These are phyloP conservation scores for Apoderus coryli DNA, from an alignment of 2,888 invertebrate genomes.

Conservation along the genomic window DNA sequence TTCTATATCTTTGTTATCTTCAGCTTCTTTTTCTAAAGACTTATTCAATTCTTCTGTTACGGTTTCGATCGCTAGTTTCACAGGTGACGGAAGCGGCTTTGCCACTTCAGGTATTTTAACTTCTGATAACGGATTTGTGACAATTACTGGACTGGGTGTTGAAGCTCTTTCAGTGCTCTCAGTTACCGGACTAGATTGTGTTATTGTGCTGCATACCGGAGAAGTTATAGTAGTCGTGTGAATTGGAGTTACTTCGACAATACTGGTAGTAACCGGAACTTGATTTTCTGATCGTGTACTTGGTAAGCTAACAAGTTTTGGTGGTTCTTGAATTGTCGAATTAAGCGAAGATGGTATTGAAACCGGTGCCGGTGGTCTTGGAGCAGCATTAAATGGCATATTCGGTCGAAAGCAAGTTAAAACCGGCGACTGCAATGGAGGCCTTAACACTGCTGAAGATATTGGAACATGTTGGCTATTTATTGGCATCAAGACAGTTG, in stretches of 20 bases:
- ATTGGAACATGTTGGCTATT: slow-evolving; percentile 6
- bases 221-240: too few relatives aligned
- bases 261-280: slow-evolving; percentile 9
- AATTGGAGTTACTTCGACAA: too few relatives aligned
- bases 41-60: slow-evolving; percentile 28
- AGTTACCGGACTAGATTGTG: slow-evolving; percentile 10
- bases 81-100: slow-evolving; percentile 13
- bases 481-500: slow-evolving; percentile 6
- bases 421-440: too few relatives aligned
- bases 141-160: slow-evolving; percentile 36
- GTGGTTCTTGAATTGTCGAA: too few relatives aligned
- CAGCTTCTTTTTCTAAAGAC: slow-evolving; percentile 23
- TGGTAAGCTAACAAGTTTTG: too few relatives aligned
- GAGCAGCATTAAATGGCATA: too few relatives aligned
- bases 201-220: too few relatives aligned
- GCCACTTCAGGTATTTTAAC: slow-evolving; percentile 15
- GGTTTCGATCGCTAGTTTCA: slow-evolving; percentile 24
- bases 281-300: too few relatives aligned
- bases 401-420: too few relatives aligned
- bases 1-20: slow-evolving; percentile 12
- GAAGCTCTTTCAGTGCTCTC: too few relatives aligned
- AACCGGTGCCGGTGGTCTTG: neutral
- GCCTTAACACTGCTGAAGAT: slow-evolving; percentile 4
- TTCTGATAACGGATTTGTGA: slow-evolving; percentile 20
- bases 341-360: slow-evolving; percentile 2